Evolutionary conservation across 2,113 vertebrate species (phyloP).

Genomic region (Oreochromis niloticus): DNA sequence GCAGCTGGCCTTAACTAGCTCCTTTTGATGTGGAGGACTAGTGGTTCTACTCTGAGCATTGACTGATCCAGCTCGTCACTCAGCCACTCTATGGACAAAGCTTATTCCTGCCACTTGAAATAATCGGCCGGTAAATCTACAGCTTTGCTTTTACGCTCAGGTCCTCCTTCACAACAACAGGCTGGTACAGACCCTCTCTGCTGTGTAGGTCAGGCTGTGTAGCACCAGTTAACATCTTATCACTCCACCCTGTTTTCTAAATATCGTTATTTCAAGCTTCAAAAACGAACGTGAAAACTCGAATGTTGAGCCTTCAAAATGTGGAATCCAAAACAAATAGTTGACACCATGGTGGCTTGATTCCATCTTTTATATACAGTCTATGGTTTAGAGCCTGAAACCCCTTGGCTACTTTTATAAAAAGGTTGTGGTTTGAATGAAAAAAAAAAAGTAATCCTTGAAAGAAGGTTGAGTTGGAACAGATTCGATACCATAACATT

Average conservation of each 20-base stretch:
- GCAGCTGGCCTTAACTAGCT: not conserved
- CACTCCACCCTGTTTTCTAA: not conserved
- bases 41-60: fast-evolving
- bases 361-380: not conserved
- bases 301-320: not conserved
- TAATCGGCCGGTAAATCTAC: not conserved
- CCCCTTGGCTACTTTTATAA: fast-evolving
- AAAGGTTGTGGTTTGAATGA: not conserved
- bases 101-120: not conserved
- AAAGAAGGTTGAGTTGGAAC: not conserved
- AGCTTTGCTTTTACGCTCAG: not conserved
- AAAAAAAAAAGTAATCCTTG: fast-evolving
- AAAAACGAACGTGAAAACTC: not conserved
- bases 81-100: not conserved
- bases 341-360: not conserved
- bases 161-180: not conserved
- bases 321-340: not conserved
- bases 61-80: not conserved
- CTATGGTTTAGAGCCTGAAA: not conserved
- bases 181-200: not conserved
- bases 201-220: not conserved
- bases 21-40: not conserved
- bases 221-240: not conserved
- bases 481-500: not conserved
- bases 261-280: not conserved